These are phyloP conservation scores for Amblyornis subalaris DNA, from an alignment of 2,113 vertebrate genomes.

Conservation along the genomic window DNA sequence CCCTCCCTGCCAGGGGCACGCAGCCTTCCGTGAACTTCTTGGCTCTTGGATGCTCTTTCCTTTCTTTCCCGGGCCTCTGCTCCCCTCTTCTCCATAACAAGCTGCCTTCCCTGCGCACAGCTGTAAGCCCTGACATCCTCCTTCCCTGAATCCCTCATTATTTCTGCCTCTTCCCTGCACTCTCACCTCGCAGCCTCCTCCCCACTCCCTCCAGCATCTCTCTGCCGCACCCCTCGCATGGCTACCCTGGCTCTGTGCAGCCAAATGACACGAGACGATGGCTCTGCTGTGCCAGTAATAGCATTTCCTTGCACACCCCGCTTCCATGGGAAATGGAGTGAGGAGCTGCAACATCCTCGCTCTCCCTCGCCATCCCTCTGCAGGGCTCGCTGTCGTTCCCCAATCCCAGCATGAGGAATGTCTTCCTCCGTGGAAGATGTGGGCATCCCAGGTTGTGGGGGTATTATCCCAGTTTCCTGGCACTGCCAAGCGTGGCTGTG, in stretches of 20 bases:
- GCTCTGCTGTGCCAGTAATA: not conserved
- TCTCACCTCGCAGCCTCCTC: not conserved
- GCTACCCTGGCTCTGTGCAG: not conserved
- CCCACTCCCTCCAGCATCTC: not conserved
- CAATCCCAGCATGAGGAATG: not conserved
- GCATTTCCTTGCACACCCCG: not conserved
- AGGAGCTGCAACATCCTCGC: not conserved
- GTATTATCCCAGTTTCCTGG: not conserved
- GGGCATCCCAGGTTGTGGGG: not conserved
- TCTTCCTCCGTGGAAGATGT: rapidly evolving
- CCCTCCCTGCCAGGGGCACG: rapidly evolving
- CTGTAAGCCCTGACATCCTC: not conserved
- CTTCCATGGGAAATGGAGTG: not conserved
- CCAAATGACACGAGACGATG: slow-evolving; percentile 3
- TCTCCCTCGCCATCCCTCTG: not conserved
- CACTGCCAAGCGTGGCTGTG: not conserved
- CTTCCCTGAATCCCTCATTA: not conserved
- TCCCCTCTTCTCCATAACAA: not conserved
- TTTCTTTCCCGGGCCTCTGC: not conserved
- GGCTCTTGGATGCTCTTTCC: not conserved
- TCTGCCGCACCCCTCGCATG: not conserved
- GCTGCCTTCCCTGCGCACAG: not conserved
- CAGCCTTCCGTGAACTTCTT: not conserved
- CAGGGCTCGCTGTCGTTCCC: not conserved
- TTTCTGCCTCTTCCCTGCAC: not conserved